Evolutionary conservation across 2,113 vertebrate species (phyloP).

Genomic region (Todiramphus saurophagus): DNA sequence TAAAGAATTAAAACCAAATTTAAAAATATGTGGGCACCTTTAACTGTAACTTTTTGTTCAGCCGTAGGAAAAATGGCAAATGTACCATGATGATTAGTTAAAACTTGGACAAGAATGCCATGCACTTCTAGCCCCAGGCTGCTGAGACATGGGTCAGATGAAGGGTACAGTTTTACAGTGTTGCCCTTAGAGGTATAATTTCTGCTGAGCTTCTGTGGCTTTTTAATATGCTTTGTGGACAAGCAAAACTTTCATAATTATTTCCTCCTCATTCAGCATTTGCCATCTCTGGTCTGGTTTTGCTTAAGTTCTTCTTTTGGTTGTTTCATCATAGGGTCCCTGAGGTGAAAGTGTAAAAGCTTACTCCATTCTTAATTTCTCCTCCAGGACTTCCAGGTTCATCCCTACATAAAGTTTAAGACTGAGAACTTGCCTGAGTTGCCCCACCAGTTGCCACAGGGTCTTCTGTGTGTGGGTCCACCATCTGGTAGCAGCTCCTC

Average conservation of each 20-base stretch:
- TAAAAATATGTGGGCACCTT: neutral
- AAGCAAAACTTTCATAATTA: neutral
- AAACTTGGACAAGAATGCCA: neutral
- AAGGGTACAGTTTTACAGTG: neutral
- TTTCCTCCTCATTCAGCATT: neutral
- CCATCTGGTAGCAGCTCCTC: neutral
- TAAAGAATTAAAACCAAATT: neutral
- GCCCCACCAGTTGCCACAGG: rapidly evolving
- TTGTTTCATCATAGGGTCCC: neutral
- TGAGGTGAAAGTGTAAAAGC: neutral
- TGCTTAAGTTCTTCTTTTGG: neutral
- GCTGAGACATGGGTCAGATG: neutral
- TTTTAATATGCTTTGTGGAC: neutral
- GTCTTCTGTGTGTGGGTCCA: neutral
- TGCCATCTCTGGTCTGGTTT: neutral
- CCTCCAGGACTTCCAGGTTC: neutral
- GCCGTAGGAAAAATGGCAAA: neutral
- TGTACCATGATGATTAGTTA: neutral
- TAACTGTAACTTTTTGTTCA: neutral
- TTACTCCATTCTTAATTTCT: neutral
- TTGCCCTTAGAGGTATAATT: neutral
- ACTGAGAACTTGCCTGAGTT: neutral
- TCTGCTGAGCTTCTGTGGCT: neutral
- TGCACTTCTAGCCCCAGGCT: neutral
- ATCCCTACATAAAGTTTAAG: neutral